Evolutionary conservation across 1,140 invertebrate genomes (phyloP).

Genomic region (Samia ricini): DNA sequence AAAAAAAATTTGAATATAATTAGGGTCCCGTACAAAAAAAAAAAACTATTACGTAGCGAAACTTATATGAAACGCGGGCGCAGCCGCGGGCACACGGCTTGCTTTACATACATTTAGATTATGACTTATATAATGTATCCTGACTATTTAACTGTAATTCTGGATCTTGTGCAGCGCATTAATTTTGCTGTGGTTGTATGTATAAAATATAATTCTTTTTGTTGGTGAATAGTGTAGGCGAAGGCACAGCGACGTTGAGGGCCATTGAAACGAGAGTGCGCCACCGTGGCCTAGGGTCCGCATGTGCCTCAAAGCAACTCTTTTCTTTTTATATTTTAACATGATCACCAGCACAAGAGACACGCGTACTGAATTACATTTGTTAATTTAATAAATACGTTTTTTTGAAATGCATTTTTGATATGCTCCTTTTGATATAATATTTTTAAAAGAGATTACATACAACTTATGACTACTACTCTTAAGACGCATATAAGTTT

Average conservation of each 20-base stretch:
- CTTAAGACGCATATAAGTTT: too few relatives aligned
- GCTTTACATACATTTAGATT: too few relatives aligned
- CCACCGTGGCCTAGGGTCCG: constrained; percentile 39
- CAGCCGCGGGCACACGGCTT: too few relatives aligned
- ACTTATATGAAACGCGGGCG: too few relatives aligned
- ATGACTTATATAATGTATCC: too few relatives aligned
- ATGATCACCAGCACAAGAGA: constrained; percentile 53
- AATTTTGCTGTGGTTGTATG: not conserved
- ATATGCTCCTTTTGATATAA: too few relatives aligned
- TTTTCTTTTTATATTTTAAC: constrained; percentile 45
- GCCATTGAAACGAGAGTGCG: constrained; percentile 56
- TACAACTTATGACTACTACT: too few relatives aligned
- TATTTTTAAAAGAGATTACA: too few relatives aligned
- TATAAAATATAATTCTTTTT: not conserved
- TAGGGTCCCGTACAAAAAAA: too few relatives aligned
- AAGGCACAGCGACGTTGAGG: constrained; percentile 51
- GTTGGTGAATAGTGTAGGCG: constrained; percentile 40
- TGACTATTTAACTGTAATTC: not conserved
- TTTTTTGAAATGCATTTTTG: too few relatives aligned
- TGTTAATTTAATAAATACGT: constrained; percentile 13
- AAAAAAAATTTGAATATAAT: too few relatives aligned
- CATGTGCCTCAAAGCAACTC: constrained; percentile 55
- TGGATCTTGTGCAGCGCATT: not conserved
- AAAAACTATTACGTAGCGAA: too few relatives aligned
- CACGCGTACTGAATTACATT: constrained; percentile 8